These are phyloP conservation scores for Rhadina sibilatrix DNA, from an alignment of 2,113 vertebrate species.

Conservation along the genomic window DNA sequence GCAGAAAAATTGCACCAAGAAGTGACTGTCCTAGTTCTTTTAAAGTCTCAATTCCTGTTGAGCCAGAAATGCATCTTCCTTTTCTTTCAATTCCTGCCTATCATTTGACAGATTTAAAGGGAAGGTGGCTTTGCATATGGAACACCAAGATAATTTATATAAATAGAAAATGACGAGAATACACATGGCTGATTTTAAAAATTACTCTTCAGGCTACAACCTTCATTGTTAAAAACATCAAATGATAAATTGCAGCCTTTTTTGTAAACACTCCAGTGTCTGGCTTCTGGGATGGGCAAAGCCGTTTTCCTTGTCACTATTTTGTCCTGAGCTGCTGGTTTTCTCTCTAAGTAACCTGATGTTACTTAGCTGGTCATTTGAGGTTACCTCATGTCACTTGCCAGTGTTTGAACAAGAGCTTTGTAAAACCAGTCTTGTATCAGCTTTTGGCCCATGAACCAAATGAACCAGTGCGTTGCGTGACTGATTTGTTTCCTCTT, in stretches of 20 bases:
- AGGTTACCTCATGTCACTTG: neutral
- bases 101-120: neutral
- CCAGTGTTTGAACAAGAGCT: neutral
- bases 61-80: neutral
- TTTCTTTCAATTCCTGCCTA: neutral
- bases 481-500: neutral
- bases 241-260: neutral
- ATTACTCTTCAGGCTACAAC: neutral
- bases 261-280: neutral
- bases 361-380: neutral
- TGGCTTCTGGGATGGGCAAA: neutral
- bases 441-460: neutral
- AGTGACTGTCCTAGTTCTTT: neutral
- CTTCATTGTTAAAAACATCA: neutral
- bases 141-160: neutral
- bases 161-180: neutral
- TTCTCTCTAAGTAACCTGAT: neutral
- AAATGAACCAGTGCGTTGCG: fast-evolving
- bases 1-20: neutral
- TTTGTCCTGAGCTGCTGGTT: neutral
- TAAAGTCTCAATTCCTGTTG: neutral
- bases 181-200: neutral
- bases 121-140: neutral
- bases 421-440: neutral
- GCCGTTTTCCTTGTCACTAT: neutral